Evolutionary conservation across 2,113 vertebrate species (phyloP).

Genomic region (Oenanthe melanoleuca): DNA sequence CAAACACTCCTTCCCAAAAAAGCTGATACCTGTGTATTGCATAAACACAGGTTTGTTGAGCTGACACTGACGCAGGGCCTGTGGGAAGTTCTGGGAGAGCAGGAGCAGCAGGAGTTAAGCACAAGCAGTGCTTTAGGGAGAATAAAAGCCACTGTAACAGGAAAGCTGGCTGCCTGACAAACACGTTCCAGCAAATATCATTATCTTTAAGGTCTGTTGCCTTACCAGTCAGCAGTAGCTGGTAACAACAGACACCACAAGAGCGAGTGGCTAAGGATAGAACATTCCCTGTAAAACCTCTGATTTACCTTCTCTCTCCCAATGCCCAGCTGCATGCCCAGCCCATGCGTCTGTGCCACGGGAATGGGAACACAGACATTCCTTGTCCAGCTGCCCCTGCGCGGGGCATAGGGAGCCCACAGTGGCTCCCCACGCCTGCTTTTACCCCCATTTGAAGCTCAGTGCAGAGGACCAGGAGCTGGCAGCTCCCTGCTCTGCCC

Average conservation of each 20-base stretch:
- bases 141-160: background rate
- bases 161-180: slow-evolving; percentile 58
- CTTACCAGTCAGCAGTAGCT: slow-evolving; percentile 24
- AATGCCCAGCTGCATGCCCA: background rate
- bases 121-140: background rate
- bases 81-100: background rate
- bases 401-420: rapidly evolving
- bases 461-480: background rate
- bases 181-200: slow-evolving; percentile 34
- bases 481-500: background rate
- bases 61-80: background rate
- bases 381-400: background rate
- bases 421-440: rapidly evolving
- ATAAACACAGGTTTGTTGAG: background rate
- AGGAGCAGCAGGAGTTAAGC: slow-evolving; percentile 14
- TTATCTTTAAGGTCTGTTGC: slow-evolving; percentile 46
- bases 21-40: background rate
- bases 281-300: background rate
- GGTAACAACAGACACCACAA: background rate
- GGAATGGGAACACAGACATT: background rate
- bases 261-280: background rate
- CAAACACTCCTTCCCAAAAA: rapidly evolving
- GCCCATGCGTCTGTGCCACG: background rate
- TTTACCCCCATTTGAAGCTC: background rate
- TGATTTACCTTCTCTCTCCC: background rate